Evolutionary conservation across 2,797 vertebrate genomes (phyloP), one percentile per base, ranked within the genome.

Genomic region (Okamejei kenojei): DNA sequence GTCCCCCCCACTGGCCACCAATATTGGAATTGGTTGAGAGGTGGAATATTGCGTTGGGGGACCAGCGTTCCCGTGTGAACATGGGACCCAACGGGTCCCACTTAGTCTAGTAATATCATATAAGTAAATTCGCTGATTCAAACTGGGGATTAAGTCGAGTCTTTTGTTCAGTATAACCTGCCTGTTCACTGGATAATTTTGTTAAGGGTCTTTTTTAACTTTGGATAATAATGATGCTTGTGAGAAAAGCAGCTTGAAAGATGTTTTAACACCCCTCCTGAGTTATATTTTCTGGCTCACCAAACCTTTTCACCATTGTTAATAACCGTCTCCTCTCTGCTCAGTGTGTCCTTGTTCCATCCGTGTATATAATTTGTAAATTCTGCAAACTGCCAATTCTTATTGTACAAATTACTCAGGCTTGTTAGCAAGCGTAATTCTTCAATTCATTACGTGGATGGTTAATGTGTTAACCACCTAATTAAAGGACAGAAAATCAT

Each of bases 401-500:
- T 88, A 65, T 88, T 35, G 35, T 63, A 88, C 84, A 88, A 88
- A 88, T 88, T 88, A 88, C 63, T 88, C 61, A 88, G 84, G 8
- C 61, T 88, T 88, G 61, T 88, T 86, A 65, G 29, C 58, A 7
- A 63, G 58, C n/a, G 26, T 86, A 86, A 86, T 86, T 88, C 84
- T 68, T 88, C 84, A 88, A 88, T 68, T 88, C 84, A 88, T 88
- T 88, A 88, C 19, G 35, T 21, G 84, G 84, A 88, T 32, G 63
- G 84, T 68, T 88, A 88, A 88, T 88, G 61, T 88, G 61, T 65
- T 88, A 88, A 88, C 61, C n/a, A 68, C 84, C 84, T 88, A 88
- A 88, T 88, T 88, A 88, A 68, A 88, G 61, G 84, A 88, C 84
- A 88, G 84, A 88, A 88, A 88, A 88, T 68, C 61, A 68, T 65